Evolutionary conservation across 2,113 vertebrate species (phyloP), one percentile per base, ranked within the genome.

Genomic region (Beaufortia kweichowensis): DNA sequence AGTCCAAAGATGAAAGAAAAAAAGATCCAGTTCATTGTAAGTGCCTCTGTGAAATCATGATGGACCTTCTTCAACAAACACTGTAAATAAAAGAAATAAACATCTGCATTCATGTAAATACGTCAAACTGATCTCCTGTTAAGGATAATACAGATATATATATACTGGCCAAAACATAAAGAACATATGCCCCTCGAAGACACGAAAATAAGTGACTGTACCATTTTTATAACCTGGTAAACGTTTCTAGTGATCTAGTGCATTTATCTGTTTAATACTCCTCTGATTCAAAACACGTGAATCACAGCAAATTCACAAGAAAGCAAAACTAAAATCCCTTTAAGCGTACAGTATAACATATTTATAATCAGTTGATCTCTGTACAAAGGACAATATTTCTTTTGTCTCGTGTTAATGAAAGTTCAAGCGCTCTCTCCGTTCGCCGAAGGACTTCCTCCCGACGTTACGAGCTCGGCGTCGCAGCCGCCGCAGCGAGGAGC

Each of bases 241-340:
- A 11, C n/a, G n/a, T n/a, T n/a, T n/a, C n/a, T 17, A 48, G 14
- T 19, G n/a, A 48, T 48, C 43, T 48, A 48, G 43, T 48, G 43
- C 43, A 39, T 2, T 9, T 39, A 7, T 39, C 35, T 39, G 35
- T 39, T 9, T 39, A 39, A 39, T 39, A 39, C 6, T 39, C 6
- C 10, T 39, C 10, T 5, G 10, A 9, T 39, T 39, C 35, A 5
- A 39, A 5, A 39, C 92, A 93, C 92, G 84, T 91, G 94, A 91
- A 94, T 90, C 92, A 92, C 90, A 92, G 92, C 88, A 90, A 93
- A 94, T 92, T 92, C 93, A 95, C 93, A 94, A 93, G 94, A 90
- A 94, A 94, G 92, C 93, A 93, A 92, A 94, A 93, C 48, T 46
- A 91, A 89, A 91, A 94, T 96, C 94, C 94, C 94, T 94, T 96